Evolutionary conservation across 2,888 invertebrate genomes (phyloP), one percentile per base, ranked within the genome.

Genomic region (Cryptocephalus moraei): DNA sequence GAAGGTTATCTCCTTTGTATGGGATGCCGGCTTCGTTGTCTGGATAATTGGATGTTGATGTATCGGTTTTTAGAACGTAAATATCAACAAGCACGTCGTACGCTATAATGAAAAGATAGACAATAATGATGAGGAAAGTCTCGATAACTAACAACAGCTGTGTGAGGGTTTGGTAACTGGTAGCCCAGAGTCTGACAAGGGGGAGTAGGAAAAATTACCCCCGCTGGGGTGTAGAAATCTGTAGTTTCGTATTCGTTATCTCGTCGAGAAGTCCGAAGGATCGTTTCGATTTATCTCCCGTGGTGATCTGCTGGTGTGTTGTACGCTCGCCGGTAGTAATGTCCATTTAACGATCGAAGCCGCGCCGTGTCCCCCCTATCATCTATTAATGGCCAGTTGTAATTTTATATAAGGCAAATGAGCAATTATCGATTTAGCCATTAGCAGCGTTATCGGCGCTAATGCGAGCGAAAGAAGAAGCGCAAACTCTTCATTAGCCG

Each of bases 351-450:
- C 59, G 60, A 62, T 56, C 52, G 51, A 46, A 54, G 47, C 36
- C 11, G n/a, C 12, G 36, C 6, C 12, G 4, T 36, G 44, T 52
- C 45, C 49, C 46, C 49, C 48, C 47, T 44, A 44, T 49, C 48
- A 53, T 53, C 56, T 53, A 61, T 64, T 63, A 64, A 64, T 63
- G 63, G 58, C 54, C 60, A 62, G 59, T 61, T 62, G 66, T 67
- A 67, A 67, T 66, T 67, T 65, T 60, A 60, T 66, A 62, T 65
- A 65, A 62, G 56, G 58, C 61, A 65, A 67, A 67, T 66, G 67
- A 65, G 40, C 65, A 65, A 68, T 67, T 68, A 71, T 71, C 66
- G 70, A 71, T 71, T 71, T 68, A 67, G 62, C 62, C 68, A 71
- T 71, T 71, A 71, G 67, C 57, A 40, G 49, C 53, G 57, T 66